These are phyloP conservation scores for Pardosa pseudoannulata DNA, from an alignment of 2,888 invertebrate species.

Conservation along the genomic window DNA sequence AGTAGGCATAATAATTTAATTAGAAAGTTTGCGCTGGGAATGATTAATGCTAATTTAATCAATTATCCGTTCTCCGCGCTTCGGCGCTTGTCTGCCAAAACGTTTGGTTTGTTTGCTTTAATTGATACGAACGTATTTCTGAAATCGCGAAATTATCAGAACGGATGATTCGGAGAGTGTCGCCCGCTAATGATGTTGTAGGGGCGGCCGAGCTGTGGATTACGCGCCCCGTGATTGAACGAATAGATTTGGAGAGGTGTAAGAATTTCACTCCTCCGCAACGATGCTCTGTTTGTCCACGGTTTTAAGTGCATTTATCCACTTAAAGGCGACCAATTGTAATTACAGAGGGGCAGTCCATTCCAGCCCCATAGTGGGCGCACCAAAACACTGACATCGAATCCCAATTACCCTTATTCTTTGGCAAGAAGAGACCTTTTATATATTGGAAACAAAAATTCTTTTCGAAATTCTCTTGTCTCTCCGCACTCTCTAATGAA, in stretches of 20 bases:
- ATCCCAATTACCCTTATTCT: no score
- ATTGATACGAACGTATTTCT: constrained; percentile 38
- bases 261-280: neutral
- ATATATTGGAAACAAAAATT: no score
- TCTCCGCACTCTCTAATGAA: no score
- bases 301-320: no score
- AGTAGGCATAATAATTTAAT: constrained; percentile 68
- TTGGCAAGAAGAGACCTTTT: no score
- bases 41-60: constrained; percentile 72
- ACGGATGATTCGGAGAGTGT: neutral
- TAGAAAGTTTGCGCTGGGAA: constrained; percentile 54
- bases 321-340: no score
- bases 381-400: no score
- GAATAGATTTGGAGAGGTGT: neutral
- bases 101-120: constrained; percentile 41
- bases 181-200: neutral
- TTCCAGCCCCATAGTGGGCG: no score
- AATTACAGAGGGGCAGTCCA: no score
- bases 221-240: neutral
- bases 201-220: neutral
- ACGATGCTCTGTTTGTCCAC: neutral
- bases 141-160: constrained; percentile 22
- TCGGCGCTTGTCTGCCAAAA: neutral
- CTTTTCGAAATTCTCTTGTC: no score
- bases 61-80: constrained; percentile 63